Evolutionary conservation across 35 echinoderm and acorn worm genomes (phyloP), one percentile per base, ranked within the genome.

Genomic region (Chiridota heheva): DNA sequence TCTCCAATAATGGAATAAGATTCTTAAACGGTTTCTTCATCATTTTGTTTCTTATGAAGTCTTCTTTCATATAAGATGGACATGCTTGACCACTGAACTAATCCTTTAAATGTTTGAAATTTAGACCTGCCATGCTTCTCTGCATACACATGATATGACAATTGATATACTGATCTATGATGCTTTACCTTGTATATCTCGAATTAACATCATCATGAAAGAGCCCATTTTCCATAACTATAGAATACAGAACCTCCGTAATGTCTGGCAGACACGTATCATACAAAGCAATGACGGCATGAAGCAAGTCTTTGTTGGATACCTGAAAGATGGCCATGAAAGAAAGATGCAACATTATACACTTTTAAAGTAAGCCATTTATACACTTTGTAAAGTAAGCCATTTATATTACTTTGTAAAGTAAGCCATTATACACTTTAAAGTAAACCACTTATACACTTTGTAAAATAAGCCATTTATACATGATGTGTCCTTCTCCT

Each of bases 231-330:
- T 17, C 84, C 94, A 80, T 69, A 87, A 42, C 94, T 26, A 89
- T 97, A 26, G 79, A 67, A 58, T 97, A 97, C 4, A 97, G 75
- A 2, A 97, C 94, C 60, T 91, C 89, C 67, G 94, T 97, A 17
- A 97, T 97, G 27, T 97, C 94, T 78, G 94, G 94, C 13, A 97
- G 47, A 59, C 88, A 91, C 1, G 75, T 63, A 63, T 97, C 94
- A 81, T 97, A 97, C 38, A 97, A 64, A 22, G 81, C 94, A 34
- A 91, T 73, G 4, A 90, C 82, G 25, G 88, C 80, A 85, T 97
- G 94, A 17, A 97, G 80, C 24, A 97, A 65, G 40, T 97, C 94
- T 55, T 61, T 41, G 64, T 97, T 97, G 17, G 84, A 68, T 70
- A 97, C 42, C 94, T 97, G 63, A 22, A 84, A 51, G 39, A n/a